These are phyloP conservation scores for Vanacampus margaritifer DNA, from an alignment of 2,113 vertebrate genomes.

Conservation along the genomic window DNA sequence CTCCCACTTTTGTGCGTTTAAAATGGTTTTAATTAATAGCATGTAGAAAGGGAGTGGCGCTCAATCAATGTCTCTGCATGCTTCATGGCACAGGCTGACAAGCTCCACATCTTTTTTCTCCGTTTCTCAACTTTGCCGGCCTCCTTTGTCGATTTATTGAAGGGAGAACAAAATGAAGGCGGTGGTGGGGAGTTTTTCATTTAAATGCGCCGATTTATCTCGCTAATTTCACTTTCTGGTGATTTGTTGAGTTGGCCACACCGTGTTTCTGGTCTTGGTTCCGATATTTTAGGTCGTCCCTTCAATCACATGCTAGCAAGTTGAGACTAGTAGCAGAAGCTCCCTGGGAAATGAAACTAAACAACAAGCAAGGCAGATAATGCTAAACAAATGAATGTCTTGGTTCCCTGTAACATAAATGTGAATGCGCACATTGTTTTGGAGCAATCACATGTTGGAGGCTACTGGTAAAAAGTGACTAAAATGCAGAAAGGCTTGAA, in stretches of 20 bases:
- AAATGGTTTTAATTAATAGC: slow-evolving; percentile 17
- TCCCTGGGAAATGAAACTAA: too few relatives aligned
- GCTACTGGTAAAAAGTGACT: too few relatives aligned
- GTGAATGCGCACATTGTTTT: too few relatives aligned
- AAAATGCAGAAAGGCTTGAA: too few relatives aligned
- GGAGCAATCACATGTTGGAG: too few relatives aligned
- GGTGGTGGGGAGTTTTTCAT: slow-evolving; percentile 11
- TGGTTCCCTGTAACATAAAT: too few relatives aligned
- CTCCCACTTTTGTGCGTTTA: slow-evolving; percentile 4
- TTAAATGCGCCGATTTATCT: slow-evolving; percentile 8
- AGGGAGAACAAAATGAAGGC: slow-evolving; percentile 3
- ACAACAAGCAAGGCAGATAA: too few relatives aligned
- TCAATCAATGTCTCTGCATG: neutral
- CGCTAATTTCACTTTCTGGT: slow-evolving; percentile 22
- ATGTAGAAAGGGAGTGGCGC: neutral
- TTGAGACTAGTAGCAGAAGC: too few relatives aligned
- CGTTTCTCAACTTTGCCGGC: slow-evolving; percentile 5
- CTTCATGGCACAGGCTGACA: neutral
- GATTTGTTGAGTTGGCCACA: slow-evolving; percentile 20
- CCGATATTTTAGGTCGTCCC: neutral
- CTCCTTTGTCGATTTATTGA: slow-evolving; percentile 15
- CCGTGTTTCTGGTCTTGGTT: slow-evolving; percentile 6
- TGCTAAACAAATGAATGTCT: too few relatives aligned
- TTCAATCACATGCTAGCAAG: too few relatives aligned
- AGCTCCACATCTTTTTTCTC: neutral